Evolutionary conservation across 2,888 invertebrate genomes (phyloP), one percentile per base, ranked within the genome.

Genomic region (Priocnemis perturbator): DNA sequence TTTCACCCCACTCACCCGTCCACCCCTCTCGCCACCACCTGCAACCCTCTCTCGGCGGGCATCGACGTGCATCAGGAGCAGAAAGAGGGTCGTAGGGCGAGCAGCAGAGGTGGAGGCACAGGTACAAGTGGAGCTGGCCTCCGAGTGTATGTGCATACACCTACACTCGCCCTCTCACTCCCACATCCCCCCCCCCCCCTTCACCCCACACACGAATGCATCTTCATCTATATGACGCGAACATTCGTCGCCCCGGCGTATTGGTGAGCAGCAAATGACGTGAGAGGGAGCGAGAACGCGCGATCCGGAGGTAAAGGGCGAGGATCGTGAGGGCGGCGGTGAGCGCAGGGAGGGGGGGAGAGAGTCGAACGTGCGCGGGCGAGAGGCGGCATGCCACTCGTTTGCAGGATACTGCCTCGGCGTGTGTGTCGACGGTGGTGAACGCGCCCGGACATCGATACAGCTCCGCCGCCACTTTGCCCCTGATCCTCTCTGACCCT

Each of bases 381-480:
- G 68, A 26, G 60, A 60, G 57, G 67, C 66, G 61, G 70, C 63
- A 48, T 74, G 78, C 64, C 71, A 78, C 74, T 76, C 74, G 78
- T 78, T 78, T 76, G 78, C 74, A 76, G 76, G 72, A 75, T 78
- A 78, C 76, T 67, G 71, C 71, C 70, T 71, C 66, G 79, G 81
- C 81, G 79, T 80, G 82, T 78, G 82, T 78, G 77, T 75, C 76
- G 77, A 81, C 77, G 78, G 78, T 76, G 79, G 83, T 78, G 79
- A 84, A 85, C 82, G 80, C 77, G 81, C 85, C 84, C 85, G 85
- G 85, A 85, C 85, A 85, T 85, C 85, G 85, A 85, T 85, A 85
- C 85, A 85, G 85, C 84, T 85, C 85, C 81, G 79, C 78, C 81
- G 74, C 82, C 81, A 83, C 82, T 82, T 82, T 78, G 65, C 73